A percentile compares a stretch with the other conserved stretches of the same genome.
Evolutionary conservation across 2,797 vertebrate genomes (phyloP).

Genomic region (Anabas testudineus): DNA sequence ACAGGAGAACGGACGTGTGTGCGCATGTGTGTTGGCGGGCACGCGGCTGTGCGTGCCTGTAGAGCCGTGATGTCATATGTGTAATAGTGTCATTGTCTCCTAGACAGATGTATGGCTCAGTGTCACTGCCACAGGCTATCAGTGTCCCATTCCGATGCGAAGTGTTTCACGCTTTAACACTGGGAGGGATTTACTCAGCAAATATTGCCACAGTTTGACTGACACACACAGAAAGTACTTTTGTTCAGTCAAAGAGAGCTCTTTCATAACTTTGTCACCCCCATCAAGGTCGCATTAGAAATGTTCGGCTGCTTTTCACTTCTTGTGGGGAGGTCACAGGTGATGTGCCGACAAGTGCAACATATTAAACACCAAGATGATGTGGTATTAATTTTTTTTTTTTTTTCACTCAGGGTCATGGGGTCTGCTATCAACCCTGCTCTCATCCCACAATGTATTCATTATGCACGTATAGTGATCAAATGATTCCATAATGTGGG

Average conservation of each 20-base stretch:
- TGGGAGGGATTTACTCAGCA: conserved; percentile 84
- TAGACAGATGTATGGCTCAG: conserved; percentile 53
- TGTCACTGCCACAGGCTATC: conserved; percentile 67
- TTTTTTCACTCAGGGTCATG: conserved; percentile 53
- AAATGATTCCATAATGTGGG: conserved; percentile 73
- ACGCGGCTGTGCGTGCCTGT: background rate
- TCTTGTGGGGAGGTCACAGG: conserved; percentile 53
- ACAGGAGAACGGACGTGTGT: conserved; percentile 1
- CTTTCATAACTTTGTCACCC: conserved; percentile 29
- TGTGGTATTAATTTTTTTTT: conserved; percentile 58
- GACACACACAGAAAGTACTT: conserved; percentile 31
- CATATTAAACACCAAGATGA: conserved; percentile 52
- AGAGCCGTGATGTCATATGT: conserved; percentile 38
- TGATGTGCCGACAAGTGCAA: conserved; percentile 61
- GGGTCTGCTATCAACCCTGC: conserved; percentile 48
- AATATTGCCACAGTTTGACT: conserved; percentile 85
- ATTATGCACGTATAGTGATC: conserved; percentile 76
- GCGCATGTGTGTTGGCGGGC: background rate
- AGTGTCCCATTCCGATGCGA: conserved; percentile 89
- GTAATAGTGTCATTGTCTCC: conserved; percentile 50
- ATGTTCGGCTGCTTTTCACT: conserved; percentile 13
- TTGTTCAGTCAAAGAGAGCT: background rate
- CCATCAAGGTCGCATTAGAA: conserved; percentile 37
- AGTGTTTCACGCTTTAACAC: conserved; percentile 82
- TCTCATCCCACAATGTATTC: conserved; percentile 70